phyloP scores from a whole-genome alignment of 2,888 invertebrate species.

The Apamea epomidion region DNA sequence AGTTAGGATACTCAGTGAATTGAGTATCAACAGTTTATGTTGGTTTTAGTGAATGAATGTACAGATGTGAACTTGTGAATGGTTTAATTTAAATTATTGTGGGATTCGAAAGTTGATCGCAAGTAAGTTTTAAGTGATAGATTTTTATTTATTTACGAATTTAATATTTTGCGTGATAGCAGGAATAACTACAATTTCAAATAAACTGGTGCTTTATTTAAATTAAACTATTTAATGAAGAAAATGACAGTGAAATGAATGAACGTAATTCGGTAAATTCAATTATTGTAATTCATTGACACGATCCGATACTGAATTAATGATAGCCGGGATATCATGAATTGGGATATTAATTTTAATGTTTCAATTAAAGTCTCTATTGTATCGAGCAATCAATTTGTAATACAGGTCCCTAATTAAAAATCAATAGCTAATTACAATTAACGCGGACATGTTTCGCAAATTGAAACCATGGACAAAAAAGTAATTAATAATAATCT shows the following conservation, averaged over 20 bases:
- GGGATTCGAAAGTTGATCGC: constrained; percentile 53
- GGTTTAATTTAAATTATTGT: constrained; percentile 43
- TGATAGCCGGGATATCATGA: neutral
- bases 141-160: neutral
- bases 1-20: constrained; percentile 59
- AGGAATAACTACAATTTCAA: neutral
- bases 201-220: neutral
- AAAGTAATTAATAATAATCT: constrained; percentile 28
- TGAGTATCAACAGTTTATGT: constrained; percentile 53
- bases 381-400: constrained; percentile 8
- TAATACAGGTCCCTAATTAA: constrained; percentile 12
- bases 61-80: constrained; percentile 66
- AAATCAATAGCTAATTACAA: constrained; percentile 24
- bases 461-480: constrained; percentile 6
- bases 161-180: neutral
- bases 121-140: constrained; percentile 58
- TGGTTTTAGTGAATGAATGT: constrained; percentile 64
- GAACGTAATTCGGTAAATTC: constrained; percentile 1
- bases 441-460: constrained; percentile 9
- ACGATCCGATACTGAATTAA: constrained; percentile 12
- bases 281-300: constrained; percentile 27
- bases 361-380: neutral
- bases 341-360: constrained; percentile 21
- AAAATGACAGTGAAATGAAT: neutral
- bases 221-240: neutral